A percentile compares a stretch with the other conserved stretches of the same genome.
These are phyloP conservation scores for Sphaeridia pumilis DNA, from an alignment of 2,888 invertebrate genomes.

Conservation along the genomic window DNA sequence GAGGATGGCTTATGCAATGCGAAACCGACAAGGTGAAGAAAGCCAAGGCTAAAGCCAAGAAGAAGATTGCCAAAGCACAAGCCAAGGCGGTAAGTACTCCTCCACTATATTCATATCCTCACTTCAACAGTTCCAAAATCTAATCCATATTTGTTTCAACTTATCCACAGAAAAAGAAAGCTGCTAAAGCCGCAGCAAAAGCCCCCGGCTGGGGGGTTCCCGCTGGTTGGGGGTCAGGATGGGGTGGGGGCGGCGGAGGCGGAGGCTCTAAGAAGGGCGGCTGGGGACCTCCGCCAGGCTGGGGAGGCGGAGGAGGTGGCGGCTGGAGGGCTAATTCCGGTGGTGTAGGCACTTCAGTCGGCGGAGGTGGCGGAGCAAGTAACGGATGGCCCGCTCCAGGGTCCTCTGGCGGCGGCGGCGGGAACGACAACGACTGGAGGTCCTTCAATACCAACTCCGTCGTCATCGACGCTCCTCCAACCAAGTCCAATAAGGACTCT, in stretches of 20 bases:
- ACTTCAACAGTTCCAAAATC: no score
- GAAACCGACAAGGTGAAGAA: conserved; percentile 3
- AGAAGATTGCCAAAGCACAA: conserved; percentile 8
- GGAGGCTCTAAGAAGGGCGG: neutral
- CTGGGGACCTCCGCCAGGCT: neutral
- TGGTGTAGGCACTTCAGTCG: neutral
- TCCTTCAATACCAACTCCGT: neutral
- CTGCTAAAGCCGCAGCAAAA: conserved; percentile 5
- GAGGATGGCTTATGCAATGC: neutral
- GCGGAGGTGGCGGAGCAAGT: conserved; percentile 6
- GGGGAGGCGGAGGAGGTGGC: conserved; percentile 5
- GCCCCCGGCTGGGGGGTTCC: no score
- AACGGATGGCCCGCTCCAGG: neutral
- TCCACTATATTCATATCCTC: no score
- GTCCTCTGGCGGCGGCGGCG: neutral
- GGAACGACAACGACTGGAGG: neutral
- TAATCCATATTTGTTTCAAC: no score
- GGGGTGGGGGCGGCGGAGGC: neutral
- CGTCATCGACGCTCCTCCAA: neutral
- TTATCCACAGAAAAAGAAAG: conserved; percentile 1
- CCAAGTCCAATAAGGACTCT: neutral
- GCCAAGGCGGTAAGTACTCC: conserved; percentile 1
- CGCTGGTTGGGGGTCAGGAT: no score
- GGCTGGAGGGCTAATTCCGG: neutral
- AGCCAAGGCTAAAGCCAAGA: conserved; percentile 9